Percentiles rank a stretch among this genome's conserved stretches.
These are phyloP conservation scores for Trididemnum miniatum DNA, from an alignment of 23 tunicate genomes.

Conservation along the genomic window DNA sequence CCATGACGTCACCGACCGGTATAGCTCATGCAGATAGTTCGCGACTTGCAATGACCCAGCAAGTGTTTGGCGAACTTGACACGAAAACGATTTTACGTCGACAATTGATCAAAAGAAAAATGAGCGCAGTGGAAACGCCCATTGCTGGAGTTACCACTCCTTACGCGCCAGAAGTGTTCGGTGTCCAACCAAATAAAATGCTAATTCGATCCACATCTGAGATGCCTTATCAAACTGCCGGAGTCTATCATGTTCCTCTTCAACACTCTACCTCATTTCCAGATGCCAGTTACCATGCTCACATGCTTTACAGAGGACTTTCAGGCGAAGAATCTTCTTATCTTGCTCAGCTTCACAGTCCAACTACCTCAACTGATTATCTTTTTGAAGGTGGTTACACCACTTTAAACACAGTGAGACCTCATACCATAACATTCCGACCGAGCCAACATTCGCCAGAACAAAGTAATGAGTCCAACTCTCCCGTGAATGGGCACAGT, in stretches of 20 bases:
- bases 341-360: constrained; percentile 65
- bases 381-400: constrained; percentile 89
- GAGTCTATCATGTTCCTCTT: constrained; percentile 65
- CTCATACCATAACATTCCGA: constrained; percentile 46
- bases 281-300: constrained; percentile 64
- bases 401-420: constrained; percentile 67
- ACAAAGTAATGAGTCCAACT: constrained; percentile 19
- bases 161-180: constrained; percentile 66
- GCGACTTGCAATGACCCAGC: constrained; percentile 37
- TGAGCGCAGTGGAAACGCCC: constrained; percentile 71
- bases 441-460: constrained; percentile 25
- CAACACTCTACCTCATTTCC: constrained; percentile 76
- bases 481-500: constrained; percentile 66
- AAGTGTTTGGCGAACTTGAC: constrained; percentile 54
- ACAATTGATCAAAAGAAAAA: constrained; percentile 80
- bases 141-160: constrained; percentile 9
- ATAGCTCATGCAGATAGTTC: constrained; percentile 48
- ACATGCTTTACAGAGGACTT: constrained; percentile 43
- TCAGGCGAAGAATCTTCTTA: constrained; percentile 60
- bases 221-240: constrained; percentile 62
- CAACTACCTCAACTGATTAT: constrained; percentile 47
- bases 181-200: constrained; percentile 73
- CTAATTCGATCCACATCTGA: constrained; percentile 77
- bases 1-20: constrained; percentile 72
- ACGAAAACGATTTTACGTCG: constrained; percentile 77